These are phyloP conservation scores for Tragopan temminckii DNA, from an alignment of 2,797 vertebrate species.

Conservation along the genomic window DNA sequence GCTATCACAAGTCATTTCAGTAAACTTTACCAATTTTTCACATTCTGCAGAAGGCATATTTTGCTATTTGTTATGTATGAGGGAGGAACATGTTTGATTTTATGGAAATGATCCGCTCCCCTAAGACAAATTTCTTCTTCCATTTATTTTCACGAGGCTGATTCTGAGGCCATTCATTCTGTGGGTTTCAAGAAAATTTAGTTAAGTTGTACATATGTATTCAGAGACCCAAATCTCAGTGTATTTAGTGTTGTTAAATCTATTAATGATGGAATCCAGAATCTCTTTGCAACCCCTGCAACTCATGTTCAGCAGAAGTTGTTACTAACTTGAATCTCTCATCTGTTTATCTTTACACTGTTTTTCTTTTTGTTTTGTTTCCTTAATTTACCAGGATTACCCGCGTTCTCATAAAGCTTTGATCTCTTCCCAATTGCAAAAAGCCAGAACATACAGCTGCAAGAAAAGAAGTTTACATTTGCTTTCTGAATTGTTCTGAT, in stretches of 20 bases:
- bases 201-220: not conserved
- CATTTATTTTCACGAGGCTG: not conserved
- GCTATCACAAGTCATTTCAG: not conserved
- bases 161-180: not conserved
- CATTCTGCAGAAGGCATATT: not conserved
- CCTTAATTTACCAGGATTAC: not conserved
- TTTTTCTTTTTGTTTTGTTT: not conserved
- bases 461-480: not conserved
- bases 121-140: not conserved
- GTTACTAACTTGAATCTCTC: not conserved
- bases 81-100: not conserved
- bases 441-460: not conserved
- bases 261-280: not conserved
- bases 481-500: not conserved
- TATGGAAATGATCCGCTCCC: not conserved
- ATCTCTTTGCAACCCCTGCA: not conserved
- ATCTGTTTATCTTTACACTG: not conserved
- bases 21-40: not conserved
- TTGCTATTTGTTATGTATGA: not conserved
- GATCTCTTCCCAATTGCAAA: not conserved
- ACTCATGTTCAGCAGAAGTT: not conserved
- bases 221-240: not conserved
- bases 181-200: not conserved
- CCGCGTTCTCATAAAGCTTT: not conserved
- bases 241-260: not conserved